Evolutionary conservation across 2,888 invertebrate genomes (phyloP), one percentile per base, ranked within the genome.

Genomic region (Harpalus rufipes): DNA sequence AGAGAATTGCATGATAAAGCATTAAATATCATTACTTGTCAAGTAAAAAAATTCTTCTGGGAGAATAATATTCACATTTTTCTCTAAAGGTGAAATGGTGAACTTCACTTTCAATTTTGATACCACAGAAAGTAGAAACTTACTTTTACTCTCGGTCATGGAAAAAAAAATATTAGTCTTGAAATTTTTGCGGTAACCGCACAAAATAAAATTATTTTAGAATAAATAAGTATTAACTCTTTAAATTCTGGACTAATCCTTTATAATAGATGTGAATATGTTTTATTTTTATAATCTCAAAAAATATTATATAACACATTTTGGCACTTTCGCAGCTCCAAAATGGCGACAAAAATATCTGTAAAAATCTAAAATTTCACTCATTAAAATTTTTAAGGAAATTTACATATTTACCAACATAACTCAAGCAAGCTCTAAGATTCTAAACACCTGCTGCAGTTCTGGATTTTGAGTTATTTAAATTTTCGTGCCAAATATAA

Each of bases 401-500:
- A 44, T 74, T 18, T 74, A 44, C 32, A 65, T n/a, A 68, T 68
- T 68, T 41, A 68, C 14, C 39, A 39, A 14, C 39, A 68, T 68
- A 68, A 74, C 44, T 74, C 72, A 74, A 44, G 72, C 72, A 41
- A 44, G 18, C 12, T 51, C 1, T 0, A 44, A 63, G 41, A 41
- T 68, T 68, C 39, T 10, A 12, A 51, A 81, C 68, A 81, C 81
- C 81, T 81, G 81, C 81, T 81, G 3, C 56, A 68, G n/a, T 65
- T 44, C 63, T 63, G 21, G 63, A 65, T 81, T 65, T 32, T 72
- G 56, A 81, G 68, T 81, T 81, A 81, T 68, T 68, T 72, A 14
- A 81, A 81, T 32, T 39, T 16, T 21, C 32, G 16, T 59, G 83
- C 83, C 83, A 83, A 83, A 83, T 83, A 59, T 74, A 83, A 83